A percentile compares a stretch with the other conserved stretches of the same genome.
Conservation (phyloP, 2,888 invertebrate species). For the Eupithecia insigniata region DNA sequence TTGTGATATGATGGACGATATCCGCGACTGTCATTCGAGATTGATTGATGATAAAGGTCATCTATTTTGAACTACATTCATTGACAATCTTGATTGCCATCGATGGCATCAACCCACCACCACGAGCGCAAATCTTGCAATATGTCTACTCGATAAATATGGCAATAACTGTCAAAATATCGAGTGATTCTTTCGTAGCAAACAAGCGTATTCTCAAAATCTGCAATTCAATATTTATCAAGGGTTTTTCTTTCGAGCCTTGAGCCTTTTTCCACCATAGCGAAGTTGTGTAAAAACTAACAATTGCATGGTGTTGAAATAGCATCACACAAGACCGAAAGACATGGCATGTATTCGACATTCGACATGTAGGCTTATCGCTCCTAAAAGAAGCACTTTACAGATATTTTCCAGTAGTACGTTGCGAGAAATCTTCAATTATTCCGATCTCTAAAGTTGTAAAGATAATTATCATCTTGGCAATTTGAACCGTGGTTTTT, state of each 20-base stretch:
- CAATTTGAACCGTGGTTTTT: constrained; percentile 18
- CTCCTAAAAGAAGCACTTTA: background rate
- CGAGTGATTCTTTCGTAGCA: no score
- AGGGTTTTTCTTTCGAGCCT: no score
- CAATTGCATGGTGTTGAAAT: background rate
- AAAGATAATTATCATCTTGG: constrained; percentile 5
- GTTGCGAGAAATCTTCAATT: background rate
- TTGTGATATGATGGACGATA: constrained; percentile 37
- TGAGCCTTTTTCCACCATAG: background rate
- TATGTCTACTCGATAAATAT: no score
- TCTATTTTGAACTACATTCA: constrained; percentile 38
- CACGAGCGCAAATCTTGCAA: no score
- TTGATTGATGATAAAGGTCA: constrained; percentile 46
- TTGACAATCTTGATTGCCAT: constrained; percentile 10
- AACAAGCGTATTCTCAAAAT: no score
- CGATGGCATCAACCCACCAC: background rate
- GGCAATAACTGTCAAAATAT: no score
- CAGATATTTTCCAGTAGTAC: background rate
- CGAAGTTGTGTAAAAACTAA: background rate
- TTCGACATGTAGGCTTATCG: background rate
- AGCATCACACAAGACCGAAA: background rate
- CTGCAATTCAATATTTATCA: no score
- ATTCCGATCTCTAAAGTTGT: constrained; percentile 2
- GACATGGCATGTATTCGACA: background rate
- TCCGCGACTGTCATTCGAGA: constrained; percentile 40